Conservation (phyloP, 2,797 vertebrate species). For the Arctocebus calabarensis region DNA sequence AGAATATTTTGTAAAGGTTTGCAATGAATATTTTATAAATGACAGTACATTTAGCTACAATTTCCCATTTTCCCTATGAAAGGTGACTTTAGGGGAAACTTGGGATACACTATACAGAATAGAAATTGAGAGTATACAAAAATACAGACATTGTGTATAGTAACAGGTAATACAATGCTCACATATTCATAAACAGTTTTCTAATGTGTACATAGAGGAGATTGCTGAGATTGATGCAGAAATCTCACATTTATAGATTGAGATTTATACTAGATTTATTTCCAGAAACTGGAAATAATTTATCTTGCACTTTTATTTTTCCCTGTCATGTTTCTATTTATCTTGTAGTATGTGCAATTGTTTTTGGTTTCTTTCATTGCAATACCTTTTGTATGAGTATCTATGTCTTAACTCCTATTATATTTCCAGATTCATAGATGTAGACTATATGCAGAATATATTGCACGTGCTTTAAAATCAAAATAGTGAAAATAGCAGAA, state of each 20-base stretch:
- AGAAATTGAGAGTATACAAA: background rate
- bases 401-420: background rate
- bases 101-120: background rate
- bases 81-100: too few relatives aligned
- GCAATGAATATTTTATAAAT: too few relatives aligned
- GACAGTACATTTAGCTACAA: too few relatives aligned
- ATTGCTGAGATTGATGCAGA: background rate
- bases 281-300: constrained; percentile 1
- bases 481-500: background rate
- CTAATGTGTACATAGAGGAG: background rate
- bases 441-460: background rate
- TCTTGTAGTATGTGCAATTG: background rate
- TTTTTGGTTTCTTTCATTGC: background rate
- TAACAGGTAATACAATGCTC: background rate
- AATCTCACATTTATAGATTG: background rate
- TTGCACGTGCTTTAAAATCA: constrained; percentile 2
- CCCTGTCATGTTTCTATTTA: background rate
- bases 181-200: background rate
- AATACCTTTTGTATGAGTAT: background rate
- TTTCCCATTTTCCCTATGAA: too few relatives aligned
- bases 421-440: background rate
- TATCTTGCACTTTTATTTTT: background rate
- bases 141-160: background rate
- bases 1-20: too few relatives aligned
- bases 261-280: too few relatives aligned